Base-by-base conservation (phyloP, 2,888 invertebrate genomes). In the Lobophora halterata region DNA sequence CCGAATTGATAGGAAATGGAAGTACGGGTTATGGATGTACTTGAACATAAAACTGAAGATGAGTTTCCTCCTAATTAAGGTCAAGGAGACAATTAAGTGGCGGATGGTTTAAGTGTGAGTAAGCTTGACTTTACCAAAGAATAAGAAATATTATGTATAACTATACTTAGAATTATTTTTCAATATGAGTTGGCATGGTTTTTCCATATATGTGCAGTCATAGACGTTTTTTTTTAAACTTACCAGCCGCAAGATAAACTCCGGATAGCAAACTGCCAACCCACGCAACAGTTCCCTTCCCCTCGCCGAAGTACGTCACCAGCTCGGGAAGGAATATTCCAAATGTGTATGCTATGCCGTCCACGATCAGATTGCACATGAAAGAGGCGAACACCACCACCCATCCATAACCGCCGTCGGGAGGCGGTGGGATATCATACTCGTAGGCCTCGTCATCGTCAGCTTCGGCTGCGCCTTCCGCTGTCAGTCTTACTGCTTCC, bases 341-440 rank as follows among this genome's bases (percentile, higher is more conserved):
- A 79, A 99, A 99, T 3, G 98, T 97, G 82, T 98, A 99, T n/a
- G 97, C 96, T 49, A 99, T 97, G 59, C 97, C 99, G 79, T 99
- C 99, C 38, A 99, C 97, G 59, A 99, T 95, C 89, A 99, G 92
- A 90, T 99, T 98, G 85, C 97, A 97, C 92, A 98, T 93, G 82
- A 99, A 98, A 24, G 97, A 97, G 33, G 97, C 97, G 65, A 96
- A 93, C 34, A 98, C 98, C 69, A 99, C 95, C 66, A 98, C 87
- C 96, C 96, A 96, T 42, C 96, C 96, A 85, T 95, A 97, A 30
- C 97, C 97, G 52, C 95, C 95, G 76, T 96, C 96, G 19, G 96
- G 96, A 32, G 96, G 95, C 35, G 95, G 95, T 10, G 96, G 96
- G 47, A 95, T 85, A 58, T 92, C 91, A 65, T 93, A 93, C 67